Conservation (phyloP, 2,797 vertebrate species). For the Trematomus bernacchii region DNA sequence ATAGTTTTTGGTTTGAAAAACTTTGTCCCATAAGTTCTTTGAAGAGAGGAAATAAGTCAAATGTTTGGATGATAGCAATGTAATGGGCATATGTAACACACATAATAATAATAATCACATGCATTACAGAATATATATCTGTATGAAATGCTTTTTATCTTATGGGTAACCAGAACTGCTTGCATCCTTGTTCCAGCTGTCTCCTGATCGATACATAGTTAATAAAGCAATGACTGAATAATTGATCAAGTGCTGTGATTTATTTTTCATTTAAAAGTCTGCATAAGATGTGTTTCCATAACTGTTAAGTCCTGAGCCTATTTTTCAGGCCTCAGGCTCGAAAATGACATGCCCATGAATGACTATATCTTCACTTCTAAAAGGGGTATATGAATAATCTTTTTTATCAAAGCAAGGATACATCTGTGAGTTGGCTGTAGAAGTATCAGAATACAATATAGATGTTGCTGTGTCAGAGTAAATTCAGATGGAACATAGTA, state of each 20-base stretch:
- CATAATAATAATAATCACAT: conserved; percentile 6
- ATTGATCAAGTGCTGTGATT: neutral
- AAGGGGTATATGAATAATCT: too few relatives aligned
- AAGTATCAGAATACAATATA: too few relatives aligned
- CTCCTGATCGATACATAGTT: neutral
- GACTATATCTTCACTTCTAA: too few relatives aligned
- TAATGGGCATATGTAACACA: neutral
- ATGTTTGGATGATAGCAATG: conserved; percentile 45
- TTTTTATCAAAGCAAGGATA: too few relatives aligned
- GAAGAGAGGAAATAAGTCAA: conserved; percentile 34
- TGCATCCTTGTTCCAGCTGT: neutral
- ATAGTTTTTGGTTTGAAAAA: neutral
- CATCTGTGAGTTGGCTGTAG: too few relatives aligned
- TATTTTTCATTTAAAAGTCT: neutral
- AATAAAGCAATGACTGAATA: neutral
- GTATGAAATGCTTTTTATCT: neutral
- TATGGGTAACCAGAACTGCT: neutral
- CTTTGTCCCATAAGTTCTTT: conserved; percentile 6
- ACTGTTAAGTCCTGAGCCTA: too few relatives aligned
- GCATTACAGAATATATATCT: neutral
- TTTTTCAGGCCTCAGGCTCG: too few relatives aligned
- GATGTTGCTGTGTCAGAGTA: too few relatives aligned
- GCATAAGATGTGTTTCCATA: neutral
- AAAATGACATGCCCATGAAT: too few relatives aligned
- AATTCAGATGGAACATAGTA: too few relatives aligned